Evolutionary conservation across 2,113 vertebrate genomes (phyloP).

Genomic region (Nyctibius bracteatus): DNA sequence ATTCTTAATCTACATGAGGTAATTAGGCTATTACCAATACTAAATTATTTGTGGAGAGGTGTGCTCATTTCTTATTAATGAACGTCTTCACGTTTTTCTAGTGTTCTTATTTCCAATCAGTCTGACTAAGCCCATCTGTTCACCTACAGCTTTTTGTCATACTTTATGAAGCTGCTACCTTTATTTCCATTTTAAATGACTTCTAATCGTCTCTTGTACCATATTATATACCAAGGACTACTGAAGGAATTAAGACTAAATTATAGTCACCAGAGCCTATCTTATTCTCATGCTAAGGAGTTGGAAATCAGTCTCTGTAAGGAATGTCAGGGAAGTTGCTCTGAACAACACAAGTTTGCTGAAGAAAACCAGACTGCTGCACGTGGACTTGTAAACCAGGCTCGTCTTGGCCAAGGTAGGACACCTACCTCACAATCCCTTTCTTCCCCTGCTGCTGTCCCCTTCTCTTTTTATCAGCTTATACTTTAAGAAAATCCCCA

Average conservation of each 20-base stretch:
- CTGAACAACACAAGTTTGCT: neutral
- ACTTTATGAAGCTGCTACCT: neutral
- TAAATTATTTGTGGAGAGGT: neutral
- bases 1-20: neutral
- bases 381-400: too few relatives aligned
- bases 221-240: neutral
- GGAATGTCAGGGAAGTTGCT: neutral
- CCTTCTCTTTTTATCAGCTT: neutral
- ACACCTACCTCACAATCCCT: neutral
- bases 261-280: neutral
- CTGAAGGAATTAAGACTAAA: neutral
- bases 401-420: neutral
- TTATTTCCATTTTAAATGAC: neutral
- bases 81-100: fast-evolving
- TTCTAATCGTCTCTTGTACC: neutral
- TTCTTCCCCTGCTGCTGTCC: neutral
- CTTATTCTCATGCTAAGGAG: neutral
- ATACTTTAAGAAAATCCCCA: neutral
- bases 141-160: neutral
- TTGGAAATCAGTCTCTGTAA: neutral
- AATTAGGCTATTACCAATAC: neutral
- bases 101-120: neutral
- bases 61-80: neutral
- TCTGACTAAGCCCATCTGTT: neutral
- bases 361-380: neutral